phyloP scores from a whole-genome alignment of 2,888 invertebrate genomes.

The Hypomecis atomaria region DNA sequence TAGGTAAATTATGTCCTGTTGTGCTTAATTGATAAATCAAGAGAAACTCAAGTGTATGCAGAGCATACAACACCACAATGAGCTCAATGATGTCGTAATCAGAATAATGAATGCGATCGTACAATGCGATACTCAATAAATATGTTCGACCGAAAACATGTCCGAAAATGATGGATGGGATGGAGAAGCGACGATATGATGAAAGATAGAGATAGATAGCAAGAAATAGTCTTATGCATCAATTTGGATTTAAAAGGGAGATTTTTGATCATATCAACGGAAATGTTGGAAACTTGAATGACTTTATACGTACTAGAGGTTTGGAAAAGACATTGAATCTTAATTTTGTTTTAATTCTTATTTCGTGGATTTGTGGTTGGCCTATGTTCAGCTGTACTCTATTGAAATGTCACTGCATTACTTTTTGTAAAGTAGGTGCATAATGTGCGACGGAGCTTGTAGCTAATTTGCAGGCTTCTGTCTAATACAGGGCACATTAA shows the following conservation, averaged over 20 bases:
- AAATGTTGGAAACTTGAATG: constrained; percentile 12
- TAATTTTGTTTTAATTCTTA: too few species aligned
- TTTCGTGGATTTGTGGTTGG: too few species aligned
- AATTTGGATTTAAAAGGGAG: constrained; percentile 37
- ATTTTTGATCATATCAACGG: constrained; percentile 29
- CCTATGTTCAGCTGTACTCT: too few species aligned
- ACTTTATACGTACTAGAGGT: too few species aligned
- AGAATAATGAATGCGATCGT: constrained; percentile 75
- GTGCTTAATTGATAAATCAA: constrained; percentile 17
- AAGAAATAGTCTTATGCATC: constrained; percentile 53
- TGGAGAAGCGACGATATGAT: constrained; percentile 72
- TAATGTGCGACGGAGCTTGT: too few species aligned
- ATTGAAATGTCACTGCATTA: too few species aligned
- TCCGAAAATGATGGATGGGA: constrained; percentile 80
- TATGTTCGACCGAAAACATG: constrained; percentile 75
- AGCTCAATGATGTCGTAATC: constrained; percentile 54
- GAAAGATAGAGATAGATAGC: constrained; percentile 70
- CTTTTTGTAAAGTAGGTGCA: too few species aligned
- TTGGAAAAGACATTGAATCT: too few species aligned
- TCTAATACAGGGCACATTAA: too few species aligned
- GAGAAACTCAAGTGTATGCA: constrained; percentile 12
- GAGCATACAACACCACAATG: constrained; percentile 18
- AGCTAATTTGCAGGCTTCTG: too few species aligned
- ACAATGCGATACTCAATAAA: constrained; percentile 76
- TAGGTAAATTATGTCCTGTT: neutral